These are phyloP conservation scores for Buceros bicornis DNA, from an alignment of 2,797 vertebrate genomes.

Conservation along the genomic window DNA sequence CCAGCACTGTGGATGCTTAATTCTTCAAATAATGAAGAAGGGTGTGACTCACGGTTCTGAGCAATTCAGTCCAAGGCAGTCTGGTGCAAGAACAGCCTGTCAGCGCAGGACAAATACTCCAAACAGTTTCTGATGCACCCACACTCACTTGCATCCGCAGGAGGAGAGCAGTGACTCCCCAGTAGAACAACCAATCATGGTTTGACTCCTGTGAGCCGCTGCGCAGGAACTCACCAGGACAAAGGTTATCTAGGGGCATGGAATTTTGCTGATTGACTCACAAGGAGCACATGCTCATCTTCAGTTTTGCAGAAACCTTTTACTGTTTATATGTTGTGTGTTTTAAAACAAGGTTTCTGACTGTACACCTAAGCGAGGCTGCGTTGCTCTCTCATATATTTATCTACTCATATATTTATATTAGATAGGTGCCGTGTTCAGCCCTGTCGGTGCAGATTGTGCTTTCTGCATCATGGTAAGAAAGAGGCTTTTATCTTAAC, in stretches of 20 bases:
- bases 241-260: neutral
- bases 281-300: neutral
- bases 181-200: neutral
- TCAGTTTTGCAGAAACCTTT: neutral
- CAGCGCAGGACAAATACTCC: neutral
- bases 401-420: neutral
- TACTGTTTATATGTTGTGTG: neutral
- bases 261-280: neutral
- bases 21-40: neutral
- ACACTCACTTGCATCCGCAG: neutral
- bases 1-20: neutral
- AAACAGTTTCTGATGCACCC: neutral
- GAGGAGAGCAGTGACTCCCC: neutral
- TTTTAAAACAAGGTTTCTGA: neutral
- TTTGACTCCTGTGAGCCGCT: neutral
- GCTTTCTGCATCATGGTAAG: neutral
- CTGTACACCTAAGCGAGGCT: neutral
- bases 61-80: neutral
- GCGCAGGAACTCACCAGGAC: neutral
- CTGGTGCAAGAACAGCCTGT: neutral
- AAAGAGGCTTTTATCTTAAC: constrained; percentile 23
- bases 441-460: neutral
- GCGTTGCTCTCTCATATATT: neutral
- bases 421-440: neutral
- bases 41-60: neutral